Evolutionary conservation across 2,113 vertebrate genomes (phyloP).

Genomic region (Mohoua ochrocephala): DNA sequence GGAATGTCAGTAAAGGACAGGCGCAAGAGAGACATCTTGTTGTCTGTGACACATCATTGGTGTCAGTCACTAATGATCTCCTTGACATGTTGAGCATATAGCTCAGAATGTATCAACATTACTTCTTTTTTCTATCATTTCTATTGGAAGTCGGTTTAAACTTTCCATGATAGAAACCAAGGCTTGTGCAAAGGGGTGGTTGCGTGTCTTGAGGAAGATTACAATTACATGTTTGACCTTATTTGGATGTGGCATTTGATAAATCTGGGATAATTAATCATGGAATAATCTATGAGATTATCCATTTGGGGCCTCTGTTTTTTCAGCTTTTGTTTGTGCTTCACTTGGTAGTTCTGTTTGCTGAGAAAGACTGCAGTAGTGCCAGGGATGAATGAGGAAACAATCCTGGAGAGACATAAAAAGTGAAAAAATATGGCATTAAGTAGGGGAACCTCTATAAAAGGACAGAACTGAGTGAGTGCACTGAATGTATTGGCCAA

Average conservation of each 20-base stretch:
- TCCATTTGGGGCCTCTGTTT: not conserved
- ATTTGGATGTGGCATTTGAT: conserved; percentile 37
- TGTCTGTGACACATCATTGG: not conserved
- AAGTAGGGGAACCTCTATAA: conserved; percentile 21
- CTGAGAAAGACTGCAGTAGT: not conserved
- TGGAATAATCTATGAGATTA: conserved; percentile 29
- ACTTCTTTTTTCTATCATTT: not conserved
- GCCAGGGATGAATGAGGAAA: not conserved
- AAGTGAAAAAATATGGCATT: not conserved
- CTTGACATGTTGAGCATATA: not conserved
- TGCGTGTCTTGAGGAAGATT: not conserved
- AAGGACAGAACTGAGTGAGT: conserved; percentile 18
- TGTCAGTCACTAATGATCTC: conserved; percentile 29
- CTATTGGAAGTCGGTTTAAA: not conserved
- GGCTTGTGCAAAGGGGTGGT: not conserved
- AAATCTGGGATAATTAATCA: conserved; percentile 14
- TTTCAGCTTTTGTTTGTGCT: conserved; percentile 9
- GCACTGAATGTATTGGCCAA: not conserved
- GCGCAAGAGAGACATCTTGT: not conserved
- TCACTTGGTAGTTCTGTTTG: not conserved
- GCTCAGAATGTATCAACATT: not conserved
- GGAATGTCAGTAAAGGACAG: conserved; percentile 4
- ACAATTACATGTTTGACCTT: not conserved
- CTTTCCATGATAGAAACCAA: not conserved
- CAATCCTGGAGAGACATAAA: conserved; percentile 1